phyloP scores from a whole-genome alignment of 2,888 invertebrate genomes.

The Pristionchus arcanus region DNA sequence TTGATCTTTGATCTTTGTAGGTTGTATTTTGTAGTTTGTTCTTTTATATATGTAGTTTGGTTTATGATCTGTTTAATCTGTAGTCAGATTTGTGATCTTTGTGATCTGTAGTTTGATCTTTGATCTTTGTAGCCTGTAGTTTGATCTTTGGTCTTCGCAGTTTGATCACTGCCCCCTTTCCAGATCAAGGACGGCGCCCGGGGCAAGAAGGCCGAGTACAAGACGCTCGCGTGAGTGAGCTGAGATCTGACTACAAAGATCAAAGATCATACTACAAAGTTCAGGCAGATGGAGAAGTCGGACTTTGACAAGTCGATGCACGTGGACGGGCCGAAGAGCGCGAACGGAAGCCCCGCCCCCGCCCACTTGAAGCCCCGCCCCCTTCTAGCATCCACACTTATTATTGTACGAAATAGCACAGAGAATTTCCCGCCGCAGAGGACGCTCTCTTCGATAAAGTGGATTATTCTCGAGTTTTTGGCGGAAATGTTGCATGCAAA shows the following conservation, averaged over 20 bases:
- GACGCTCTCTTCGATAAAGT: not conserved
- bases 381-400: not conserved
- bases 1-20: not conserved
- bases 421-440: not conserved
- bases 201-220: constrained; percentile 30
- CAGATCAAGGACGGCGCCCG: constrained; percentile 39
- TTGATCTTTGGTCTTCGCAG: not conserved
- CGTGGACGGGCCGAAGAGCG: not conserved
- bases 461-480: constrained; percentile 2
- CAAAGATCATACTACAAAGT: constrained; percentile 17
- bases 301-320: constrained; percentile 41
- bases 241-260: not conserved
- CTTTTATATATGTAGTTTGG: not conserved
- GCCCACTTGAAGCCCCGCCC: not conserved
- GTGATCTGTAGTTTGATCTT: no score
- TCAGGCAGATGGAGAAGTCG: constrained; percentile 8
- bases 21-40: not conserved
- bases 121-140: not conserved
- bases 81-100: no score
- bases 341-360: not conserved
- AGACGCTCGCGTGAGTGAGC: not conserved
- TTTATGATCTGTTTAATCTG: not conserved
- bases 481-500: no score
- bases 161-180: not conserved
- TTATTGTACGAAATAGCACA: constrained; percentile 14